Base-by-base conservation (phyloP, 2,888 invertebrate genomes). In the Pterobdella sp. region DNA sequence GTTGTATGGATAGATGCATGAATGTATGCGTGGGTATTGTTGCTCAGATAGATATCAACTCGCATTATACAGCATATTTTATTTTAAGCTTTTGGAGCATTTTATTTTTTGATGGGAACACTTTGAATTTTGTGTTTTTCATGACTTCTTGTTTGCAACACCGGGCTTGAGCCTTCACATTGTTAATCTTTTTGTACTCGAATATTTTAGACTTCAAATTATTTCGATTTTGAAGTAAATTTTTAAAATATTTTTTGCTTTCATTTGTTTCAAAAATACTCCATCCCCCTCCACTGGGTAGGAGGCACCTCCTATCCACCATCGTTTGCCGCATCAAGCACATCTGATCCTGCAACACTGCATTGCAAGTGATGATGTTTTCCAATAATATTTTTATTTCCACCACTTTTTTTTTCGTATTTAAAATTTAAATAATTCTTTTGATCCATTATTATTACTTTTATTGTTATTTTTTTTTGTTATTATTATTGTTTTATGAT, bases 1-100 rank as follows among this genome's bases (percentile, higher is more conserved):
- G n/a, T 26, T 63, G 31, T 63, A 63, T 63, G 63, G 7, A 63
- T n/a, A n/a, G n/a, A n/a, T 63, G 31, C n/a, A 63, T 63, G 7
- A 14, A 63, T 63, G 31, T 63, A 63, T 63, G 31, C n/a, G 31
- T 63, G 31, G 10, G 31, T 63, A 63, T 7, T 10, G 26, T 63
- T 63, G 26, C n/a, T n/a, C n/a, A n/a, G n/a, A n/a, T n/a, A n/a
- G n/a, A n/a, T n/a, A n/a, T n/a, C n/a, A n/a, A n/a, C n/a, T n/a
- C n/a, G n/a, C n/a, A n/a, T n/a, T n/a, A n/a, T n/a, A n/a, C n/a
- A n/a, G n/a, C n/a, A n/a, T 22, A 4, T 60, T 31, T 60, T 18
- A 31, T 60, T 10, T 60, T 1, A 18, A 7, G 4, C 1, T 60
- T n/a, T n/a, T n/a, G n/a, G n/a, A n/a, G n/a, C n/a, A n/a, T n/a